Evolutionary conservation across 2,113 vertebrate genomes (phyloP), one percentile per base, ranked within the genome.

Genomic region (Ceyx cyanopectus): DNA sequence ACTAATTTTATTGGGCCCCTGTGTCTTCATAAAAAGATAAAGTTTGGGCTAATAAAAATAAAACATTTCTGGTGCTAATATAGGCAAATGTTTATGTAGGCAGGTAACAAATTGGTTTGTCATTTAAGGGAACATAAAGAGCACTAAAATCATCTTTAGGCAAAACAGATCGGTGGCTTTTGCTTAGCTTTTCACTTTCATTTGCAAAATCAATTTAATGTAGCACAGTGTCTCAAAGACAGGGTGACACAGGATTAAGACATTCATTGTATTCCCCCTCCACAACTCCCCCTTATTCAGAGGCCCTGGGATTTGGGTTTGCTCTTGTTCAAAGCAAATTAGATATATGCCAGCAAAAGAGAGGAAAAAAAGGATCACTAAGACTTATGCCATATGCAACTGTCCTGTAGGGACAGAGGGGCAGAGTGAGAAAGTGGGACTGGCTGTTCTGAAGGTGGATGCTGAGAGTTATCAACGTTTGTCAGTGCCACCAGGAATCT

Each of bases 11-110:
- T 97, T 77, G 96, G 96, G 96, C 97, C 96, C 96, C 87, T 97
- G 97, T 50, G 92, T 97, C 97, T 97, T 97, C 97, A 97, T 98
- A 98, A 97, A 97, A 97, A 94, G 97, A 98, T 97, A 97, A 97
- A 97, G 85, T 97, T 96, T 95, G 94, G 95, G 95, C 96, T 97
- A 96, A 97, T 98, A 98, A 98, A 99, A 98, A 98, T 98, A 98
- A 98, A 98, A 96, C 96, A 97, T 98, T 97, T 97, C 89, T 95
- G 94, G 95, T 95, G 87, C 95, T 97, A 98, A 98, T 97, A 97
- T 93, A 97, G 97, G 97, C 97, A 97, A 98, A 97, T 97, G 97
- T 98, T 98, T 97, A 97, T 97, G 97, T 93, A 97, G 98, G 97
- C 96, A 97, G 97, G 98, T 98, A 97, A 98, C 97, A 98, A 98